Conservation (phyloP, 2,888 invertebrate species). For the Acronicta aceris region DNA sequence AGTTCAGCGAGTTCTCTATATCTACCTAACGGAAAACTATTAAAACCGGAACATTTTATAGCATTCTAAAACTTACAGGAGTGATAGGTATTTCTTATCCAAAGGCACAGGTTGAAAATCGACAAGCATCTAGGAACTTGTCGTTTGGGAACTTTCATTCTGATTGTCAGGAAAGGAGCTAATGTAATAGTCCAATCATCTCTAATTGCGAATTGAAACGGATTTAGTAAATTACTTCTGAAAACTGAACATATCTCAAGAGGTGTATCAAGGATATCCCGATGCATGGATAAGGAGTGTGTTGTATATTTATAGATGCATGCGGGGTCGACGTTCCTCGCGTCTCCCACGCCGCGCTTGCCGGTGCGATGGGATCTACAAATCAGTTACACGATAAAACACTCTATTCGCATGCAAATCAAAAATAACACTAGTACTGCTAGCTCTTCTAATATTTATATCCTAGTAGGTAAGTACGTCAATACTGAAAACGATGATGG, state of each 20-base stretch:
- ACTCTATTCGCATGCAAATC: conserved; percentile 58
- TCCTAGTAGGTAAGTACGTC: background rate
- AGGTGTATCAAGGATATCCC: conserved; percentile 67
- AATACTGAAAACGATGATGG: background rate
- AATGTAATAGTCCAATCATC: too few species aligned
- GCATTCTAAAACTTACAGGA: background rate
- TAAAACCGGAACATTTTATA: conserved; percentile 32
- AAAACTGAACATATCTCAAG: conserved; percentile 40
- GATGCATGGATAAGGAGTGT: conserved; percentile 76
- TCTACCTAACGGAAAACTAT: conserved; percentile 53
- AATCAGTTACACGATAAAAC: conserved; percentile 61
- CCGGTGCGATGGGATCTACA: conserved; percentile 74
- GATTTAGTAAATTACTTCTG: conserved; percentile 7
- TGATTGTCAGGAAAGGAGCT: too few species aligned
- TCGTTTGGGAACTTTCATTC: too few species aligned
- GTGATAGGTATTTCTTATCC: background rate
- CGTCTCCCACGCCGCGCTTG: conserved; percentile 82
- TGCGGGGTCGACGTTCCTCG: conserved; percentile 85
- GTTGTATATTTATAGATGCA: conserved; percentile 84
- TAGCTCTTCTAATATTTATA: conserved; percentile 9
- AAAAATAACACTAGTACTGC: conserved; percentile 19
- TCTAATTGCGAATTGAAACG: background rate
- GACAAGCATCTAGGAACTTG: too few species aligned
- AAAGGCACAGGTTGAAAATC: background rate
- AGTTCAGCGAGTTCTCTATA: conserved; percentile 52